Conservation (phyloP, 2,888 invertebrate species). For the Diploptera punctata region DNA sequence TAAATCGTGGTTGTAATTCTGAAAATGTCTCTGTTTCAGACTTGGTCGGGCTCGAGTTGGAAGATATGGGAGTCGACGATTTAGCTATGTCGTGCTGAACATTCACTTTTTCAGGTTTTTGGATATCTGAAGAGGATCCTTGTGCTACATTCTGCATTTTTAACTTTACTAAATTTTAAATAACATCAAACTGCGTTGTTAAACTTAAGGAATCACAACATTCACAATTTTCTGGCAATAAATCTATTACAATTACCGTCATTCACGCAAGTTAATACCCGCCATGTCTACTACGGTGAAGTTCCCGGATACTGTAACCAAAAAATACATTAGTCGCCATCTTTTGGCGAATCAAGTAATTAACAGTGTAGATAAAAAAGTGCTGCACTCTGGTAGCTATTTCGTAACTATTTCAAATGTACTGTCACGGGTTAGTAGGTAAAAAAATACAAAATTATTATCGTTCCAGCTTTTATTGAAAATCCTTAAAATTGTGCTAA, state of each 20-base stretch:
- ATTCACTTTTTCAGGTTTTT: slow-evolving; percentile 82
- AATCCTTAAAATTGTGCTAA: too few species aligned
- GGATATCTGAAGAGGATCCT: slow-evolving; percentile 75
- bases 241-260: slow-evolving; percentile 55
- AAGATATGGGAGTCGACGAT: slow-evolving; percentile 84
- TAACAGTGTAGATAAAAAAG: background rate
- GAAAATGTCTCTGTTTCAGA: slow-evolving; percentile 88
- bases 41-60: slow-evolving; percentile 82
- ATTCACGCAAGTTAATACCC: slow-evolving; percentile 65
- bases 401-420: background rate
- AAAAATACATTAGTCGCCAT: slow-evolving; percentile 22
- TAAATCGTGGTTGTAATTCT: slow-evolving; percentile 84
- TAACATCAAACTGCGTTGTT: slow-evolving; percentile 55
- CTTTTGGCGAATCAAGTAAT: slow-evolving; percentile 13
- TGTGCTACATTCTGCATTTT: slow-evolving; percentile 94
- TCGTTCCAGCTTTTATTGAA: too few species aligned
- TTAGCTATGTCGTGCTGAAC: slow-evolving; percentile 58
- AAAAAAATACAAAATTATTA: too few species aligned
- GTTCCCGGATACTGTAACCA: slow-evolving; percentile 66
- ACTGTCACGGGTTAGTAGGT: background rate
- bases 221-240: slow-evolving; percentile 51
- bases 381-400: background rate
- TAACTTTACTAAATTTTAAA: slow-evolving; percentile 68
- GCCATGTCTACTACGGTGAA: slow-evolving; percentile 81
- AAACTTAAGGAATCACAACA: slow-evolving; percentile 51